Base-by-base conservation (phyloP, 2,797 vertebrate genomes). In the Poecilia wingei region DNA sequence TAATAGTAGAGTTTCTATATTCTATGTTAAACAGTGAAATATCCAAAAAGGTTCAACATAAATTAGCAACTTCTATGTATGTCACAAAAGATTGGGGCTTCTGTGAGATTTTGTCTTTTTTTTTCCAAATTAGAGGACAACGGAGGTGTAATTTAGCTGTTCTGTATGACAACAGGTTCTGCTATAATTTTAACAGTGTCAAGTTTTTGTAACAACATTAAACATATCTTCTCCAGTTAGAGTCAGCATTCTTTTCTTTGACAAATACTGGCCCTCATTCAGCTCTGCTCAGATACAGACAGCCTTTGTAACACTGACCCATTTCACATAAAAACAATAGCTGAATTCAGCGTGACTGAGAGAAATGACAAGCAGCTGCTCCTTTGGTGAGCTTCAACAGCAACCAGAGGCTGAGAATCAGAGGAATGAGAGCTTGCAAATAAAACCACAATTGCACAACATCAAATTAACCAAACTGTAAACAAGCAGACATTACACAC, bases 241-340 rank as follows among this genome's bases (percentile, higher is more conserved):
- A 80, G 84, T 89, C 84, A 69, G 74, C 49, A 57, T 28, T 25
- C 20, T 86, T 84, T 64, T 77, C 79, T 82, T 68, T 74, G 55
- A 51, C 43, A 74, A 51, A 16, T 70, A 74, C 64, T 79, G 74
- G 61, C 70, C 57, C 36, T 51, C 61, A 46, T 66, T 76, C 79
- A 83, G 82, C 73, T 83, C 70, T 61, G 57, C 71, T 78, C 76
- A 74, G 25, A 85, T 79, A 88, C 83, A 90, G 77, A 47, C 80
- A 47, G 85, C 74, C 77, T 91, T 90, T 93, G 90, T 93, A 89
- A 90, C 84, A 88, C 86, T 93, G 92, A 93, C 91, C 91, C 83
- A 92, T 89, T 92, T 93, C 78, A 79, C 9, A 77, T 51, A 28
- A 74, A 76, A 82, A 91, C 92, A 92, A 90, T 86, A 82, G 80